Evolutionary conservation across 2,888 invertebrate species (phyloP), one percentile per base, ranked within the genome.

Genomic region (Caenorhabditis sp.): DNA sequence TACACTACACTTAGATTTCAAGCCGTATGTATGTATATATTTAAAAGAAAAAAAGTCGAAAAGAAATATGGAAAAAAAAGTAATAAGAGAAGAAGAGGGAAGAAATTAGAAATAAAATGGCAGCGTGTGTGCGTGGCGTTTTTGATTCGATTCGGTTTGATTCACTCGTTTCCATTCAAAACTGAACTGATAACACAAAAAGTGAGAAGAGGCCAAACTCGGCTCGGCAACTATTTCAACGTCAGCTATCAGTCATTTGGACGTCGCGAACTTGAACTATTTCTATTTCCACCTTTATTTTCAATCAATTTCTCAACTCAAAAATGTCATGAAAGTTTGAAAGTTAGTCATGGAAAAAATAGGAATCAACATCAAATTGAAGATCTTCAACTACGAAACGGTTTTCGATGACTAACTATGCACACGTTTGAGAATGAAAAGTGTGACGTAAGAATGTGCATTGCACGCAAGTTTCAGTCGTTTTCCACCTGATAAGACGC

Each of bases 381-480:
- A n/a, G n/a, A 32, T 9, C 9, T 9, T 32, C 5, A 32, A 26
- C 67, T 64, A 64, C 35, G 51, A 64, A 64, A 40, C 8, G 18
- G 8, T 53, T 51, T 24, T 40, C 51, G 20, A 28, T 72, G 72
- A 72, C 72, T 72, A 72, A 72, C 64, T 65, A 20, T 35, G 72
- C 55, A 72, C 56, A 72, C 72, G 64, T 22, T 37, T 24, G 53
- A 47, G 40, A 20, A 40, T 28, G 18, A 40, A 47, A 58, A n/a
- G n/a, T n/a, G n/a, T 69, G 64, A 65, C 72, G 64, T 72, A n/a
- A n/a, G 18, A 35, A 13, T 26, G 60, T 61, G 70, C 70, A 64
- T 71, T 55, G 55, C 37, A 56, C 61, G 62, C 61, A 51, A 40
- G 40, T 40, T 60, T 51, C 13, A 58, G 55, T 13, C 44, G 20